Base-by-base conservation (phyloP, 64 coral and sea anemone genomes). In the Exaiptasia diaphana region DNA sequence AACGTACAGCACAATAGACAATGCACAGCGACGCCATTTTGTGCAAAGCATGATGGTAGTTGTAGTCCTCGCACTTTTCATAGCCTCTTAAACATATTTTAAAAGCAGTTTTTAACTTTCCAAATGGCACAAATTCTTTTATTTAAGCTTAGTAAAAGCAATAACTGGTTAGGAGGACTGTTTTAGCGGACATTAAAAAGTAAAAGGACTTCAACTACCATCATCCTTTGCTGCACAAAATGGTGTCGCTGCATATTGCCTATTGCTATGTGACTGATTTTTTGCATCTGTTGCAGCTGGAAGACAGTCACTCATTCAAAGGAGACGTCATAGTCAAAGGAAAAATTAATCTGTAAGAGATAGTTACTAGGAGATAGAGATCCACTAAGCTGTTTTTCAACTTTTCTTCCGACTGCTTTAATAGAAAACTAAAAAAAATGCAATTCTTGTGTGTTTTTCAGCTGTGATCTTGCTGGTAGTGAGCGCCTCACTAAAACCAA, bases 311-410 rank as follows among this genome's bases (percentile, higher is more conserved):
- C 39, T 72, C 80, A 18, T 77, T 83, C 28, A 67, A 89, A 41
- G 91, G 87, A 0, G 91, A 94, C 55, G 80, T 94, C 36, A 94
- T 94, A 36, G 86, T 94, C 22, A 94, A 94, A 73, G 91, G 91
- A 17, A 94, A 94, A 85, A 94, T 94, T 48, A 94, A 94, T 56
- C 50, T 94, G 91, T 94, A 75, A 89, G 91, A 89, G n/a, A 75
- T 2, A 4, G 29, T 7, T 18, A 30, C 4, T 21, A 55, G 52
- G 20, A 46, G 6, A 6, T 46, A 41, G 4, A 10, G 45, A 50
- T 44, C 2, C 45, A 30, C 4, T 27, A 29, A 1, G 4, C 21
- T 35, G 4, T 29, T n/a, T 11, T 54, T 29, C 26, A 36, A 27
- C 28, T 22, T 25, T 11, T 41, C 17, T 43, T 34, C 13, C 38